Evolutionary conservation across 2,888 invertebrate genomes (phyloP), one percentile per base, ranked within the genome.

Genomic region (Temnothorax ravouxi): DNA sequence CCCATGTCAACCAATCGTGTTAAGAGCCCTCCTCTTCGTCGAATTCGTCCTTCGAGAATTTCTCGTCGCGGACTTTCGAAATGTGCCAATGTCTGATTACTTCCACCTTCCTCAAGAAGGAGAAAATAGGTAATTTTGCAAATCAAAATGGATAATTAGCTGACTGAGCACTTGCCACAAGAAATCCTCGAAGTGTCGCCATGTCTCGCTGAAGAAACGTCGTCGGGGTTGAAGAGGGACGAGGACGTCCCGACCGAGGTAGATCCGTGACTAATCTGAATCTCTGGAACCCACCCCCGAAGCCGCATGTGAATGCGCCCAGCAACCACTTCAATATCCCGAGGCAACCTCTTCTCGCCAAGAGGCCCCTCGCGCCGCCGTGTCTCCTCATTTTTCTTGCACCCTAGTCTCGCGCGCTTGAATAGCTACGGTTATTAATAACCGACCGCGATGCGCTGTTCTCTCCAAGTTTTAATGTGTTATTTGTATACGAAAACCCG

Each of bases 181-280:
- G 71, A 80, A 84, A 83, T 74, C 61, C 86, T 87, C 71, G 59
- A 85, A 76, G 80, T 74, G 34, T 69, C 41, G n/a, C 54, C 84
- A 64, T 81, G 79, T 82, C 34, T 34, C 54, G 71, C 13, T 67
- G 79, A 84, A 62, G 82, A 87, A 89, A 79, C n/a, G 56, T 21
- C 47, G 47, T 25, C 38, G 44, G 11, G 25, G 15, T 2, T n/a
- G 44, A 13, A 34, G 21, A 18, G 67, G 21, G 25, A 15, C 25
- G 18, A 15, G 69, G 62, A 62, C 25, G 64, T 81, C 38, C 75
- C 84, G 81, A 84, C 83, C 75, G 69, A 66, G 83, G 84, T 80
- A 76, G 41, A n/a, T 74, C 66, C 86, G 89, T 89, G 89, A 89
- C 88, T 89, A 89, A 89, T 89, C 89, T 89, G 84, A 66, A 89